Percentiles rank a stretch among this genome's conserved stretches.
Evolutionary conservation across 37 sponge, comb jelly and placozoan species (phyloP).

Genomic region (Dysidea cf. avara): DNA sequence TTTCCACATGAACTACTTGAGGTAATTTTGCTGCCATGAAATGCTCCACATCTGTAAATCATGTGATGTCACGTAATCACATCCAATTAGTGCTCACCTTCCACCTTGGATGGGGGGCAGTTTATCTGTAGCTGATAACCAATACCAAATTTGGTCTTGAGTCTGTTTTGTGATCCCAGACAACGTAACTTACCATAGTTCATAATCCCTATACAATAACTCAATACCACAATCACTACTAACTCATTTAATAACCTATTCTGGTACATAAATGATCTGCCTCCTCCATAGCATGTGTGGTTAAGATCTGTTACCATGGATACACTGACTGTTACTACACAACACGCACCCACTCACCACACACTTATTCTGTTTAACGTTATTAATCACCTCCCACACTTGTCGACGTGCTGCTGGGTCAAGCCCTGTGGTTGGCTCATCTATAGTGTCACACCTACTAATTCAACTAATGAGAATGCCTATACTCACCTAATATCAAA

Average conservation of each 20-base stretch:
- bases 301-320: conserved; percentile 51
- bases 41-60: conserved; percentile 39
- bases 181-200: too few relatives aligned
- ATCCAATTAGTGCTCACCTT: not conserved
- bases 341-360: too few relatives aligned
- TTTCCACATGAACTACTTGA: conserved; percentile 56
- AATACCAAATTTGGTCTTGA: conserved; percentile 76
- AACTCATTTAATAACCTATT: too few relatives aligned
- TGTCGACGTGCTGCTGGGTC: conserved; percentile 73
- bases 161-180: too few relatives aligned
- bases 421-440: conserved; percentile 76
- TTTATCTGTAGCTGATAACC: conserved; percentile 79
- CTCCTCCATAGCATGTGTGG: too few relatives aligned
- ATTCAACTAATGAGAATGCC: not conserved
- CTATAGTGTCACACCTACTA: conserved; percentile 17
- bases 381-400: conserved; percentile 78
- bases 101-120: conserved; percentile 18
- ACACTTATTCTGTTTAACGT: conserved; percentile 58
- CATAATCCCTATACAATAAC: conserved; percentile 64
- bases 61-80: conserved; percentile 8
- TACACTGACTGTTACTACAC: not conserved
- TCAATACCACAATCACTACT: conserved; percentile 80
- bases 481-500: conserved; percentile 51
- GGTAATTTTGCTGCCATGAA: conserved; percentile 39
- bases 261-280: too few relatives aligned